Conservation (phyloP, 1,140 invertebrate species). For the Diachasmimorpha longicaudata region DNA sequence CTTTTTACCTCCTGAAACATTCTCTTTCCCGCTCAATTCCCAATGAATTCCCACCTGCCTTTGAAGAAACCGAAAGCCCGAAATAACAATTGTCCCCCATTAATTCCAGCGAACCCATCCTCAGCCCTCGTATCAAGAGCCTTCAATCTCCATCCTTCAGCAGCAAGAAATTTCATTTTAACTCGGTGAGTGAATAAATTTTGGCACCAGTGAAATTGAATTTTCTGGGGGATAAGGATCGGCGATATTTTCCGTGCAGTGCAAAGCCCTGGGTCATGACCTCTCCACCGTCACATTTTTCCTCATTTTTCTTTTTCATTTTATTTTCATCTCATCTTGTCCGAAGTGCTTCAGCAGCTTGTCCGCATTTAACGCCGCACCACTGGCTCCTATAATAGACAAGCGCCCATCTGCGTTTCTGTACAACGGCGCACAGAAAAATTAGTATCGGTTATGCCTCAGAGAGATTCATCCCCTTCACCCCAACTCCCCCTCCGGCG, state of each 20-base stretch:
- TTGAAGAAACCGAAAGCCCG: too few relatives aligned
- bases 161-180: constrained; percentile 18
- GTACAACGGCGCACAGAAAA: neutral
- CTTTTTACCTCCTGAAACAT: too few relatives aligned
- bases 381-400: neutral
- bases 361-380: neutral
- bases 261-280: neutral
- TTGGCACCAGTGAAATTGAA: constrained; percentile 21
- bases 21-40: too few relatives aligned
- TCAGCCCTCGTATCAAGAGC: too few relatives aligned
- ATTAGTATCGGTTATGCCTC: neutral
- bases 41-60: too few relatives aligned
- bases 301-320: neutral
- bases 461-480: neutral
- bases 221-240: constrained; percentile 22
- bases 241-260: constrained; percentile 20
- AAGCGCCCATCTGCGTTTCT: neutral
- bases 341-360: neutral
- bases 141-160: neutral
- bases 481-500: too few relatives aligned
- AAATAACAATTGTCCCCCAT: too few relatives aligned
- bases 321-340: neutral
- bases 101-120: too few relatives aligned
- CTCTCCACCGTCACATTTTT: neutral
- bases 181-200: constrained; percentile 15